Conservation (phyloP, 2,113 vertebrate species). For the Pholis gunnellus region DNA sequence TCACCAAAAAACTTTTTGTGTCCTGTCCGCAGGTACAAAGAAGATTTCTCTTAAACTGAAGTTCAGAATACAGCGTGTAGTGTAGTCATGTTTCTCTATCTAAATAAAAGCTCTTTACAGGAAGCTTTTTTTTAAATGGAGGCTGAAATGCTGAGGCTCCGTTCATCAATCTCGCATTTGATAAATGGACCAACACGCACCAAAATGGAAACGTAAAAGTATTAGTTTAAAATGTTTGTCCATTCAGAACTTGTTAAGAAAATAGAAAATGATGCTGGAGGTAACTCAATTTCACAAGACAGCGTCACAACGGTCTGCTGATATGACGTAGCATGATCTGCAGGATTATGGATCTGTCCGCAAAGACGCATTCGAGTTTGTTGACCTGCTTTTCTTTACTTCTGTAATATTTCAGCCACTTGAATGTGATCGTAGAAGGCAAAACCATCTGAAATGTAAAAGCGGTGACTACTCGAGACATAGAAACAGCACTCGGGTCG, state of each 20-base stretch:
- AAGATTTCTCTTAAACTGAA: not conserved
- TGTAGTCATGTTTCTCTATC: not conserved
- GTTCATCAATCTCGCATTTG: not conserved
- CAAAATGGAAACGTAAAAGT: too few relatives aligned
- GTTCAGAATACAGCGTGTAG: not conserved
- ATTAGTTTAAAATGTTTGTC: not conserved
- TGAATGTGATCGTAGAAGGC: not conserved
- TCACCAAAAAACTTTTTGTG: not conserved
- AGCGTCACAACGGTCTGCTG: not conserved
- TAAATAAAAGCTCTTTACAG: not conserved
- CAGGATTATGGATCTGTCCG: not conserved
- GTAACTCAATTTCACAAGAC: not conserved
- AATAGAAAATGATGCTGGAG: not conserved
- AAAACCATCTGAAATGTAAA: slow-evolving; percentile 36
- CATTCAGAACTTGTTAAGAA: not conserved
- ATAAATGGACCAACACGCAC: not conserved
- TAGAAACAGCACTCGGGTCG: slow-evolving; percentile 51
- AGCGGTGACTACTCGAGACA: not conserved
- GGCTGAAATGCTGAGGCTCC: too few relatives aligned
- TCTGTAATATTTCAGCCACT: not conserved
- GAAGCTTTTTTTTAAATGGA: too few relatives aligned
- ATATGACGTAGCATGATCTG: not conserved
- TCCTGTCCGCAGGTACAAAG: not conserved
- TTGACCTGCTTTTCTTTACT: not conserved
- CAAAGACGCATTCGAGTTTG: not conserved